phyloP scores from a whole-genome alignment of 2,113 vertebrate species.

The Myotis lucifugus region DNA sequence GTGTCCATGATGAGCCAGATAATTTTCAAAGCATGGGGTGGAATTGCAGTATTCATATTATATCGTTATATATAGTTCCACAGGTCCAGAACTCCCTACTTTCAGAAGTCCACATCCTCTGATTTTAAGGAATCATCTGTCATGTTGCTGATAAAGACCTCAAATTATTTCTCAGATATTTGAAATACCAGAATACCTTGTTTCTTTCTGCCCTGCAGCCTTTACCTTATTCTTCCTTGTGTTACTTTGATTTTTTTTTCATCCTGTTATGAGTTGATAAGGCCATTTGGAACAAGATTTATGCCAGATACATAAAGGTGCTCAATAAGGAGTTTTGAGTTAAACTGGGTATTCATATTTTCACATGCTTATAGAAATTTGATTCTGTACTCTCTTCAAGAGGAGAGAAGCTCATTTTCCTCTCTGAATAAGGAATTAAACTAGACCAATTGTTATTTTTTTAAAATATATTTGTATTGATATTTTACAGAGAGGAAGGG shows the following conservation, averaged over 20 bases:
- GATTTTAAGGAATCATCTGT: background rate
- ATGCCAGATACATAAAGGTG: background rate
- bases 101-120: background rate
- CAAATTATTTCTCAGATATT: background rate
- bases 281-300: background rate
- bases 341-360: background rate
- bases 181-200: background rate
- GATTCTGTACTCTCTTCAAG: constrained; percentile 4
- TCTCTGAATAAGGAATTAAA: constrained; percentile 17
- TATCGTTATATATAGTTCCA: background rate
- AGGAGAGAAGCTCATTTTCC: background rate
- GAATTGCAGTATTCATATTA: background rate
- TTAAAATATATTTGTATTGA: no score
- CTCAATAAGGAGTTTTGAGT: background rate
- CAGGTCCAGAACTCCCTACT: background rate
- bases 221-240: background rate
- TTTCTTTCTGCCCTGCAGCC: background rate
- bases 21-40: background rate
- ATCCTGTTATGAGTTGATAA: background rate
- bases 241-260: background rate
- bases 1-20: background rate
- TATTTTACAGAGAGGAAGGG: no score
- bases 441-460: background rate
- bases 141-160: background rate
- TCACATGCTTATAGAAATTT: background rate